Evolutionary conservation across 1,140 invertebrate species (phyloP), one percentile per base, ranked within the genome.

Genomic region (Drosophila murphyi): DNA sequence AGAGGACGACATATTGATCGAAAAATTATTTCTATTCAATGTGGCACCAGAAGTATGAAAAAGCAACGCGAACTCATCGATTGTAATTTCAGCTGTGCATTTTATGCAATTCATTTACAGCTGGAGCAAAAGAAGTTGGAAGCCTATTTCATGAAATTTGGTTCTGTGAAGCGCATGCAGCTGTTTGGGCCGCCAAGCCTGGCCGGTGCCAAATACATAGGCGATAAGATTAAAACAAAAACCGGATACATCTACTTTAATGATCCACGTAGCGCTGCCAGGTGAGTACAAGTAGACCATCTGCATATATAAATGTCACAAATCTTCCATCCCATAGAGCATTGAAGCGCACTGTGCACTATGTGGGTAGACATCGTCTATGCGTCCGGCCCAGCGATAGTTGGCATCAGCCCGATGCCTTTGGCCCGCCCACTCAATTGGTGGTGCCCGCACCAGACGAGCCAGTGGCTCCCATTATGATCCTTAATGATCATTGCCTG

Each of bases 381-480:
- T 20, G 48, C 8, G 76, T 80, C 0, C 39, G 56, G 20, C 72
- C 89, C 29, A 77, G 81, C 29, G 60, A 88, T 29, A 91, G 89
- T 43, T 91, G 89, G 89, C 70, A 76, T 60, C 89, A 91, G 59
- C 88, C 89, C 0, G 64, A 64, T 2, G 87, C 73, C 3, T 59
- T 65, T 41, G 56, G 35, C 5, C 28, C 37, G 4, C 20, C 57
- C 3, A 34, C 12, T 28, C 2, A 59, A 2, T 6, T 6, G 20
- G 0, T 68, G 35, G 3, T 4, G 20, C 4, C 41, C 0, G 8
- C 12, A 2, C 6, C 34, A 0, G 12, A 12, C 5, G 54, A 7
- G 1, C 10, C 48, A 7, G 20, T 6, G 4, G 32, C 71, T 10
- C 12, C 32, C 0, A 73, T 85, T 6, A 50, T 91, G n/a, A 59